These are phyloP conservation scores for Barypeithes pellucidus DNA, from an alignment of 2,888 invertebrate genomes.

Conservation along the genomic window DNA sequence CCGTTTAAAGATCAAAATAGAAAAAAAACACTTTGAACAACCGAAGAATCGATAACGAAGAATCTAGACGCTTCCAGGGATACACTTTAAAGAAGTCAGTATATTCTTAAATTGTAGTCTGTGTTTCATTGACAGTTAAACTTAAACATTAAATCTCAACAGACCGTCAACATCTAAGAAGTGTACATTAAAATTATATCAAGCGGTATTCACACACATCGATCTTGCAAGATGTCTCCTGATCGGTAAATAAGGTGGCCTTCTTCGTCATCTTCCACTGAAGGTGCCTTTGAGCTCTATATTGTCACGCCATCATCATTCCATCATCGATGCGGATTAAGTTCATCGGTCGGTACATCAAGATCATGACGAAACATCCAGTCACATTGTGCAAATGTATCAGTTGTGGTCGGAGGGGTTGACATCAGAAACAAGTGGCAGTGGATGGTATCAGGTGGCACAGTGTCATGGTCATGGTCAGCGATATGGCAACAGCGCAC, in stretches of 20 bases:
- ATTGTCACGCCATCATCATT: slow-evolving; percentile 54
- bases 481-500: slow-evolving; percentile 60
- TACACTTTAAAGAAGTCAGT: not conserved
- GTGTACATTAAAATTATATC: slow-evolving; percentile 60
- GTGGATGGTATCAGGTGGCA: slow-evolving; percentile 31
- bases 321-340: slow-evolving; percentile 41
- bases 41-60: too few relatives aligned
- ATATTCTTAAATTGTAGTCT: not conserved
- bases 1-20: too few relatives aligned
- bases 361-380: slow-evolving; percentile 28
- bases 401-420: slow-evolving; percentile 32
- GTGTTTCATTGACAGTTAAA: slow-evolving; percentile 26
- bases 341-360: slow-evolving; percentile 26
- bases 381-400: slow-evolving; percentile 29
- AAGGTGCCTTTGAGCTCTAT: slow-evolving; percentile 91
- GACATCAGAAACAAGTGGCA: too few relatives aligned
- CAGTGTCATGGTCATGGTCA: slow-evolving; percentile 66
- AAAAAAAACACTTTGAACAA: too few relatives aligned
- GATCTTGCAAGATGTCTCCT: slow-evolving; percentile 98
- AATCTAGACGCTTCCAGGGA: not conserved
- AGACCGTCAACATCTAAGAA: slow-evolving; percentile 29
- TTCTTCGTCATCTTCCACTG: slow-evolving; percentile 99
- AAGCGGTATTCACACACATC: slow-evolving; percentile 94
- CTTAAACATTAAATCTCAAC: slow-evolving; percentile 8
- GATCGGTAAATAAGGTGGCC: slow-evolving; percentile 99